Base-by-base conservation (phyloP, 2,113 vertebrate genomes). In the Tringa solitaria region DNA sequence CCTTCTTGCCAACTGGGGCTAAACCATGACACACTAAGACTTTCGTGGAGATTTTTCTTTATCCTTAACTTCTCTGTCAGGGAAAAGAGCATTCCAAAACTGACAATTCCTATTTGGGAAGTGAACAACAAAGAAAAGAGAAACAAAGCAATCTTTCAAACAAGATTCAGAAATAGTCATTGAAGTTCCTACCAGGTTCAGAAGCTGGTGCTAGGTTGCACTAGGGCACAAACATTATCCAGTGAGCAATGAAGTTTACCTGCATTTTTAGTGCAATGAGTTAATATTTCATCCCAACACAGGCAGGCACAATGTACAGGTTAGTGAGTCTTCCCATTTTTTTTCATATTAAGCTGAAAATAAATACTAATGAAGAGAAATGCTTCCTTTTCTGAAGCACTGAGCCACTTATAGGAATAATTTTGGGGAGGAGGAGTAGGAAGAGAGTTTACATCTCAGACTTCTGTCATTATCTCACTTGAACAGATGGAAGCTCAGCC, bases 401-500 rank as follows among this genome's bases (percentile, higher is more conserved):
- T 33, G 76, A 95, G 39, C 11, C 90, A 78, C 54, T 75, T 94
- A 88, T 3, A 86, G 46, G 37, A 93, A 72, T 63, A 93, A 50
- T 76, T 91, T 59, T 3, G 8, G 1, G 14, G 28, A 21, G 51
- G 63, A 85, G 45, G 72, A 93, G 72, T 61, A 84, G 83, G 59
- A 94, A 80, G 48, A 21, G 32, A 84, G 33, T 84, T 96, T 86
- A n/a, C 70, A 28, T 89, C 83, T 90, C 50, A 90, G 54, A 68
- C 10, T 86, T 68, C 87, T 89, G 85, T 84, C 39, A 67, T 84
- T 88, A 48, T 77, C 61, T 87, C 32, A 8, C 87, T 87, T 41
- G 85, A 90, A 68, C 82, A 87, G 96, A 87, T 54, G 61, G 78
- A 94, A 97, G 59, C 61, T 92, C 63, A 95, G n/a, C 80, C 56